phyloP scores from a whole-genome alignment of 2,113 vertebrate genomes.

The Cnemophilus loriae region DNA sequence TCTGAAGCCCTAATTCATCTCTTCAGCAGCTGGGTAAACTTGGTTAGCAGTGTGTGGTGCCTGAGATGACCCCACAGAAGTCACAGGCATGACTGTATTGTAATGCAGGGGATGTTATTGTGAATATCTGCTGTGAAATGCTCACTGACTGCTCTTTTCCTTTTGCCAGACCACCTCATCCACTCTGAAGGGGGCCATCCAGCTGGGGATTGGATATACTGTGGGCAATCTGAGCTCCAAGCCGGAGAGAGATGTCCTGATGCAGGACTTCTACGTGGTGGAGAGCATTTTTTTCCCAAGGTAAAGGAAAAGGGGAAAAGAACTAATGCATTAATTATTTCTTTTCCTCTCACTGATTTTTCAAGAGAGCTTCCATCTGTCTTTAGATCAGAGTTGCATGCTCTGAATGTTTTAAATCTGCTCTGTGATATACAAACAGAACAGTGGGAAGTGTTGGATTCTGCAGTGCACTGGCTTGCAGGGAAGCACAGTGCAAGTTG shows the following conservation, averaged over 20 bases:
- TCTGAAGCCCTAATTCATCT: not conserved
- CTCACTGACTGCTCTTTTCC: not conserved
- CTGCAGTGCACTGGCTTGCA: not conserved
- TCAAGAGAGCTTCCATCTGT: not conserved
- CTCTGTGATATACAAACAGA: not conserved
- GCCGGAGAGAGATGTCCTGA: conserved; percentile 94
- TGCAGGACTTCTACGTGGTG: conserved; percentile 99
- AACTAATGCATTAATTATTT: not conserved
- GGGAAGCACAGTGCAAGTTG: not conserved
- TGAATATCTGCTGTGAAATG: not conserved
- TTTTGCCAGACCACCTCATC: conserved; percentile 90
- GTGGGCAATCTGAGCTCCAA: conserved; percentile 98
- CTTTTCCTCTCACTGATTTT: not conserved
- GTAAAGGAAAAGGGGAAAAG: conserved; percentile 55
- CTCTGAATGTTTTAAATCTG: not conserved
- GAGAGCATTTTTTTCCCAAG: conserved; percentile 99
- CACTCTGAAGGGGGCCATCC: conserved; percentile 96
- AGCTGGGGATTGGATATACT: conserved; percentile 97
- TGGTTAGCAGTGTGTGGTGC: not conserved
- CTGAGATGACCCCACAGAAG: not conserved
- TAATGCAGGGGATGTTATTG: not conserved
- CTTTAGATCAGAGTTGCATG: not conserved
- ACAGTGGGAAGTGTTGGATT: not conserved
- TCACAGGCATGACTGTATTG: not conserved
- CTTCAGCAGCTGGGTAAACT: not conserved